A percentile compares a stretch with the other conserved stretches of the same genome.
These are phyloP conservation scores for Gobionotothen gibberifrons DNA, from an alignment of 2,797 vertebrate species.

Conservation along the genomic window DNA sequence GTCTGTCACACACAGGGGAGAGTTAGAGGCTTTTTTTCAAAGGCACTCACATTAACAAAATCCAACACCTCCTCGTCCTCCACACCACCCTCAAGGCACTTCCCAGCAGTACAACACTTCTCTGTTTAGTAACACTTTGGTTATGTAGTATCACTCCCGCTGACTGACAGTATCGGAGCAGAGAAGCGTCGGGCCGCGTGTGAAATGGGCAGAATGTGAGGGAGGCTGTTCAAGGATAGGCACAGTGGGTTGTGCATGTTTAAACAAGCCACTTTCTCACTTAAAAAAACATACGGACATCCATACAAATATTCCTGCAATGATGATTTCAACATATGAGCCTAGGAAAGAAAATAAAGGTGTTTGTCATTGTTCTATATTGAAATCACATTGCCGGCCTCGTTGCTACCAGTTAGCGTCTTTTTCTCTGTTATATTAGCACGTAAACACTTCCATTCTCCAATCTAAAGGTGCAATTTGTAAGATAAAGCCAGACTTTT, in stretches of 20 bases:
- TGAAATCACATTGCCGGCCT: neutral
- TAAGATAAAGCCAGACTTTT: too few relatives aligned
- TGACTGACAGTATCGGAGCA: constrained; percentile 68
- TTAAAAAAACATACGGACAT: constrained; percentile 23
- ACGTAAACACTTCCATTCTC: constrained; percentile 9
- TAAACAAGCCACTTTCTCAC: constrained; percentile 44
- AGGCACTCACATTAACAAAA: constrained; percentile 58
- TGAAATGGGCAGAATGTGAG: constrained; percentile 59
- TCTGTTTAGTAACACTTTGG: constrained; percentile 70
- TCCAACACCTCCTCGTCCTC: constrained; percentile 54
- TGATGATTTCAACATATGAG: constrained; percentile 5
- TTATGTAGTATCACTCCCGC: constrained; percentile 69
- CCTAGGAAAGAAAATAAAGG: too few relatives aligned
- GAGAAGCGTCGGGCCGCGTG: constrained; percentile 43
- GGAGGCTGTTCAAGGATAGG: constrained; percentile 40
- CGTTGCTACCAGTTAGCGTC: neutral
- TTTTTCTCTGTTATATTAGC: constrained; percentile 19
- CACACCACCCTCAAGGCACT: constrained; percentile 46
- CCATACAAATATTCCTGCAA: neutral
- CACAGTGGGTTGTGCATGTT: constrained; percentile 11
- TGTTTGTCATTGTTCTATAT: constrained; percentile 10
- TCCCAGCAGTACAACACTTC: constrained; percentile 55
- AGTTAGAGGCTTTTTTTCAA: constrained; percentile 44
- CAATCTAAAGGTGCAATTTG: too few relatives aligned
- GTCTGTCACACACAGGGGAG: constrained; percentile 34